These are phyloP conservation scores for Hirtodrosophila histrioides DNA, from an alignment of 2,888 invertebrate genomes.

Conservation along the genomic window DNA sequence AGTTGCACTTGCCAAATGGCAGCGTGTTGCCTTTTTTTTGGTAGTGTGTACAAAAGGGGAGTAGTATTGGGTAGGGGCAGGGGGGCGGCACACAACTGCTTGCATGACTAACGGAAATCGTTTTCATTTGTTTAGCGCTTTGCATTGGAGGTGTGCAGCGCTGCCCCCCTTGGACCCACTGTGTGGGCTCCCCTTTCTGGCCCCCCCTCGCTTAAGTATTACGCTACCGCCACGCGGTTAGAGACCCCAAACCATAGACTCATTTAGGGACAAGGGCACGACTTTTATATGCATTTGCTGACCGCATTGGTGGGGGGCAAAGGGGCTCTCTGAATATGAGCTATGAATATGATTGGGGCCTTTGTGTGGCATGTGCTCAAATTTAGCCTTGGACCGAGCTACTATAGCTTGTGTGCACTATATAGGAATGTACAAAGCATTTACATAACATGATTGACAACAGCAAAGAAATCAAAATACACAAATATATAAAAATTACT, in stretches of 20 bases:
- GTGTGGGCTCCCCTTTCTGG: background rate
- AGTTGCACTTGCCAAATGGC: conserved; percentile 65
- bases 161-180: background rate
- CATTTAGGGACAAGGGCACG: conserved; percentile 67
- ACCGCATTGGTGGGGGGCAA: conserved; percentile 48
- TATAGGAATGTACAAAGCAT: background rate
- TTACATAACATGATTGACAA: conserved; percentile 4
- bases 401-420: background rate
- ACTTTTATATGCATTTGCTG: conserved; percentile 54
- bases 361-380: conserved; percentile 24
- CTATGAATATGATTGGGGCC: conserved; percentile 29
- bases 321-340: conserved; percentile 25
- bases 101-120: conserved; percentile 76
- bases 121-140: conserved; percentile 75
- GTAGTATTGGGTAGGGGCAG: conserved; percentile 5
- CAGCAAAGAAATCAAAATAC: background rate
- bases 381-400: conserved; percentile 36
- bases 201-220: background rate
- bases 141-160: conserved; percentile 29
- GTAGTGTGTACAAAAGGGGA: no score
- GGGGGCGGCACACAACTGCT: conserved; percentile 47
- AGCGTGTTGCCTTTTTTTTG: conserved; percentile 41
- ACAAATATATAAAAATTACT: no score
- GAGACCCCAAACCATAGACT: conserved; percentile 51
- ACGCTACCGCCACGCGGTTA: conserved; percentile 28